Conservation (phyloP, 2,113 vertebrate genomes). For the Labrus mixtus region DNA sequence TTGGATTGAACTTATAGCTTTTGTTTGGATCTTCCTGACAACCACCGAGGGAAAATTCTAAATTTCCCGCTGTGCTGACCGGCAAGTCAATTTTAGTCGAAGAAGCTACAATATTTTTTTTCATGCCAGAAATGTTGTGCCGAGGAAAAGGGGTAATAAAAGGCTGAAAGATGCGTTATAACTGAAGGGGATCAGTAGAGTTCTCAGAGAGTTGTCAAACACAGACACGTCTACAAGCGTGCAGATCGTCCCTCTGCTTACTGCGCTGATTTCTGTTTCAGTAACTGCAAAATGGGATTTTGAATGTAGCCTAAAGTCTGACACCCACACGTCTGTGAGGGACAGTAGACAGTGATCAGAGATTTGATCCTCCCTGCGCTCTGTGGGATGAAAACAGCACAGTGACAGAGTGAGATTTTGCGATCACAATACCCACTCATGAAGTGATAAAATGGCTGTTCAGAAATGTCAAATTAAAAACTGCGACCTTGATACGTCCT, state of each 20-base stretch:
- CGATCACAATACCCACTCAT: slow-evolving; percentile 29
- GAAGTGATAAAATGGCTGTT: slow-evolving; percentile 19
- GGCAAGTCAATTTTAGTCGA: too few relatives aligned
- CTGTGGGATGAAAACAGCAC: slow-evolving; percentile 18
- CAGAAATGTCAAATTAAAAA: slow-evolving; percentile 19
- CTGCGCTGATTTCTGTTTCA: slow-evolving; percentile 19
- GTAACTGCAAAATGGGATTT: slow-evolving; percentile 37
- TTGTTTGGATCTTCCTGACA: too few relatives aligned
- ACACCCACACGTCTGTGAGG: slow-evolving; percentile 53
- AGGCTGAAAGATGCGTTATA: not conserved
- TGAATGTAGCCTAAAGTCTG: slow-evolving; percentile 40
- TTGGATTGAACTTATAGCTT: too few relatives aligned
- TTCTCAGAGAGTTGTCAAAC: not conserved
- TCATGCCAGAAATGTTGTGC: too few relatives aligned
- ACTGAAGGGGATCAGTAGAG: not conserved
- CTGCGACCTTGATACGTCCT: slow-evolving; percentile 5
- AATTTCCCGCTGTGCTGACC: too few relatives aligned
- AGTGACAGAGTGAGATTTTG: slow-evolving; percentile 22
- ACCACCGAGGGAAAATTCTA: too few relatives aligned
- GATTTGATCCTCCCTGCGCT: slow-evolving; percentile 34
- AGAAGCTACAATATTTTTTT: too few relatives aligned
- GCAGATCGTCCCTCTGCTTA: slow-evolving; percentile 1
- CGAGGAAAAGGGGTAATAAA: too few relatives aligned
- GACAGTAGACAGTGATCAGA: slow-evolving; percentile 41
- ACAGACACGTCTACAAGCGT: not conserved